Conservation (phyloP, 2,888 invertebrate genomes). For the Molanna angustata region DNA sequence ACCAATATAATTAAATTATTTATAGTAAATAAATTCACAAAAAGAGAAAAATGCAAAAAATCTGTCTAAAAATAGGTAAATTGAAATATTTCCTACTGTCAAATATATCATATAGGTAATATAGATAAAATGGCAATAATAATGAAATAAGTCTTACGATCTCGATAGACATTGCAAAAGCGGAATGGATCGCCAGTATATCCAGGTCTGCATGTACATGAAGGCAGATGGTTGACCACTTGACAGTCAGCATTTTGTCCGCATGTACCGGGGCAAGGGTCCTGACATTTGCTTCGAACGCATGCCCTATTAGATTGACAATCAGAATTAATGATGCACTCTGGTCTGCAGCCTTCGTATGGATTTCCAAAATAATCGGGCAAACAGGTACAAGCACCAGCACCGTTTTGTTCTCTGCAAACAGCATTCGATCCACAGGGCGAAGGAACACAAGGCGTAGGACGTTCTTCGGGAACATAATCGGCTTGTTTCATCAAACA, state of each 20-base stretch:
- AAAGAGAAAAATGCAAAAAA: too few relatives aligned
- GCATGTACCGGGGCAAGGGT: conserved; percentile 78
- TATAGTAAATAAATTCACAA: too few relatives aligned
- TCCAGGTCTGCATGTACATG: conserved; percentile 64
- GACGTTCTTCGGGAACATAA: conserved; percentile 44
- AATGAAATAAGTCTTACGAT: conserved; percentile 55
- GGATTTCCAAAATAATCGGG: conserved; percentile 75
- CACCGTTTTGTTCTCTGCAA: conserved; percentile 58
- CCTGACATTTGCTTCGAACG: conserved; percentile 68
- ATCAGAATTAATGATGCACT: conserved; percentile 70
- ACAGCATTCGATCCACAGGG: conserved; percentile 64
- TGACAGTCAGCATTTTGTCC: conserved; percentile 69
- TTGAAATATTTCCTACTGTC: background rate
- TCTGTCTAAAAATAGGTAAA: too few relatives aligned
- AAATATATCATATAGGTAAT: too few relatives aligned
- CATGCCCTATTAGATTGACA: conserved; percentile 69
- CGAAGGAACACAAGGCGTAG: conserved; percentile 59
- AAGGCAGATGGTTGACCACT: conserved; percentile 68
- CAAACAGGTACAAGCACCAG: conserved; percentile 68
- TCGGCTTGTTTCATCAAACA: conserved; percentile 51
- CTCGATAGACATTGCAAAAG: conserved; percentile 49
- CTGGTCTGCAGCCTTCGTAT: conserved; percentile 74
- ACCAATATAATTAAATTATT: background rate
- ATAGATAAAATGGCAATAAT: background rate
- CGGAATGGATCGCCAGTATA: conserved; percentile 74